Conservation (phyloP, 2,888 invertebrate species). For the Carterocephalus palaemon region DNA sequence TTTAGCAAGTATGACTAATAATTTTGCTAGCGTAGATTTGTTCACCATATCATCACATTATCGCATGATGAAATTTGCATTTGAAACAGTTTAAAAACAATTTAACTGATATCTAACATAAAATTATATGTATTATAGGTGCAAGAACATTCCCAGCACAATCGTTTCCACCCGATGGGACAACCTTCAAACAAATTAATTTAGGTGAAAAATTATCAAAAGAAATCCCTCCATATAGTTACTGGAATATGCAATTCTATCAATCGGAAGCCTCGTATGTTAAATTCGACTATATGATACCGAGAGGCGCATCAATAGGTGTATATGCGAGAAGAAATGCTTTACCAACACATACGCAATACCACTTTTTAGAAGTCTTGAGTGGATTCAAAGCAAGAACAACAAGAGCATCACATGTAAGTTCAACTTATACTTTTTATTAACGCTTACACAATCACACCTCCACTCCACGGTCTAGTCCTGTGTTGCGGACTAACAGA, state of each 20-base stretch:
- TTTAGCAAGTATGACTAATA: neutral
- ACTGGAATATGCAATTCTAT: slow-evolving; percentile 98
- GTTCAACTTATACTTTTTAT: slow-evolving; percentile 49
- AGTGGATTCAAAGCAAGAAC: slow-evolving; percentile 93
- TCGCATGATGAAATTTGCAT: slow-evolving; percentile 44
- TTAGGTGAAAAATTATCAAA: slow-evolving; percentile 92
- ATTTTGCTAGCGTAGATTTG: slow-evolving; percentile 1
- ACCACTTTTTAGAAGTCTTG: slow-evolving; percentile 96
- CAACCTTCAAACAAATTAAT: slow-evolving; percentile 93
- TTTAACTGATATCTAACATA: slow-evolving; percentile 6
- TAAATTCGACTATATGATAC: slow-evolving; percentile 95
- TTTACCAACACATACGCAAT: slow-evolving; percentile 96
- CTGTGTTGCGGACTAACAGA: too few species aligned
- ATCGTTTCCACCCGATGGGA: slow-evolving; percentile 95
- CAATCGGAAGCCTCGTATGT: slow-evolving; percentile 96
- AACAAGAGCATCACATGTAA: slow-evolving; percentile 91
- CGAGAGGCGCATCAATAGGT: slow-evolving; percentile 94
- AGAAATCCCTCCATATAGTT: slow-evolving; percentile 95
- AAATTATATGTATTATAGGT: slow-evolving; percentile 74
- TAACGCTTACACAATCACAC: too few species aligned
- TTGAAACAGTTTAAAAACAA: neutral
- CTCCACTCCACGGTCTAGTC: slow-evolving; percentile 4
- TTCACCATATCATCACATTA: slow-evolving; percentile 42
- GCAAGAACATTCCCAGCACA: slow-evolving; percentile 93
- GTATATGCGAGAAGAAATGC: slow-evolving; percentile 96